These are phyloP conservation scores for Chaunax sp. DNA, from an alignment of 2,797 vertebrate genomes.

Conservation along the genomic window DNA sequence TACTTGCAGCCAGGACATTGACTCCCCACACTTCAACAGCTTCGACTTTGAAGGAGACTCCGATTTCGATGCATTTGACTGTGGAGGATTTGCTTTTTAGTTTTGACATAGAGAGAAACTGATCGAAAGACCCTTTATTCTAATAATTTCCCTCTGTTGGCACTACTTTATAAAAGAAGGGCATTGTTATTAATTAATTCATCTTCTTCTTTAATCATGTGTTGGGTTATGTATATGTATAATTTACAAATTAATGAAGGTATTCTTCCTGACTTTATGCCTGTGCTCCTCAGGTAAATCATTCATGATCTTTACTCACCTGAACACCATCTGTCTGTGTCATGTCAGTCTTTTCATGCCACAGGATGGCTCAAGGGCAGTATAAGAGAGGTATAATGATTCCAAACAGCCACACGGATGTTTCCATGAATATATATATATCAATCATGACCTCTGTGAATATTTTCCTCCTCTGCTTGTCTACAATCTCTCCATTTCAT, in stretches of 20 bases:
- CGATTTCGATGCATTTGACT: constrained; percentile 88
- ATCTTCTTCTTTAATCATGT: neutral
- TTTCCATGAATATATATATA: neutral
- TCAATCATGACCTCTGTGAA: constrained; percentile 3
- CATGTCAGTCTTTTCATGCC: constrained; percentile 51
- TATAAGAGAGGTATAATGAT: constrained; percentile 1
- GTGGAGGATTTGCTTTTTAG: constrained; percentile 87
- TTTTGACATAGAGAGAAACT: neutral
- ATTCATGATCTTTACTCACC: constrained; percentile 59
- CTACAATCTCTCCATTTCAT: neutral
- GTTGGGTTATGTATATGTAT: constrained; percentile 31
- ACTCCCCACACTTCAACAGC: constrained; percentile 83
- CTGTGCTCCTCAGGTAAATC: constrained; percentile 65
- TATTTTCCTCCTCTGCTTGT: neutral
- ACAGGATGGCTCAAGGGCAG: constrained; percentile 5
- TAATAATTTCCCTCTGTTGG: constrained; percentile 10
- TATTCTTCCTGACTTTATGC: constrained; percentile 55
- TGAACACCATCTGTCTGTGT: constrained; percentile 43
- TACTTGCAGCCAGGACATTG: constrained; percentile 80
- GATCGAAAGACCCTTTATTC: constrained; percentile 8
- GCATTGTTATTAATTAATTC: constrained; percentile 32
- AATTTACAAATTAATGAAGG: constrained; percentile 56
- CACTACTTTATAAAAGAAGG: constrained; percentile 32
- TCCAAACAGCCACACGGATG: constrained; percentile 4
- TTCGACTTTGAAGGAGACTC: constrained; percentile 88